phyloP scores from a whole-genome alignment of 2,888 invertebrate species.

The Caenorhabditis zanzibari region DNA sequence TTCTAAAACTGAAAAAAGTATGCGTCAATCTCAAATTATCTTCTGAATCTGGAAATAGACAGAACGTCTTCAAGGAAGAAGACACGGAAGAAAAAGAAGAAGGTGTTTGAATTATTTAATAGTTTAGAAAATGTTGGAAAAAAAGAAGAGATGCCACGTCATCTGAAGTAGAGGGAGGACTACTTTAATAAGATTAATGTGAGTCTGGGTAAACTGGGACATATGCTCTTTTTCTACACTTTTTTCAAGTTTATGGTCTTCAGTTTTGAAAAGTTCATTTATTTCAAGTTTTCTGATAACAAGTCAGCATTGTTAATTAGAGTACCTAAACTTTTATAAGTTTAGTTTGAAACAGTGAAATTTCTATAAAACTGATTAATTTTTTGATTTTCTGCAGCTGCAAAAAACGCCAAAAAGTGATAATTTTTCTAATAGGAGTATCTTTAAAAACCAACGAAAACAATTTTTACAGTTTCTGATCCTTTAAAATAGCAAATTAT shows the following conservation, averaged over 20 bases:
- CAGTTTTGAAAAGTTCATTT: no score
- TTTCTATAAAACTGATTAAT: no score
- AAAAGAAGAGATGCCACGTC: conserved; percentile 5
- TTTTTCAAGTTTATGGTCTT: neutral
- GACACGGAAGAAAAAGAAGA: neutral
- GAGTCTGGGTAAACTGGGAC: conserved; percentile 3
- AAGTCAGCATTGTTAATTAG: no score
- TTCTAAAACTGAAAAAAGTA: neutral
- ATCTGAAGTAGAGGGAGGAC: conserved; percentile 8
- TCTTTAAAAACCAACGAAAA: no score
- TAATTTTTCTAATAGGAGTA: no score
- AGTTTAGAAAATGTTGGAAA: neutral
- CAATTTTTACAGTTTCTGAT: no score
- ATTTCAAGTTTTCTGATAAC: no score
- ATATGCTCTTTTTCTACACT: neutral
- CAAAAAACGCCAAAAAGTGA: no score
- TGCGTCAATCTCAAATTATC: conserved; percentile 25
- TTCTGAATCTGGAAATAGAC: conserved; percentile 11
- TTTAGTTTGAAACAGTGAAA: no score
- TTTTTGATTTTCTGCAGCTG: no score
- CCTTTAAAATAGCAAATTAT: no score
- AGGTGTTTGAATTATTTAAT: conserved; percentile 28
- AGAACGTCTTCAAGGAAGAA: conserved; percentile 10
- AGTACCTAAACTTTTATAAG: no score
- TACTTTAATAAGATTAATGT: conserved; percentile 18